These are phyloP conservation scores for Tetranychus truncatus DNA, from an alignment of 2,888 invertebrate genomes.

Conservation along the genomic window DNA sequence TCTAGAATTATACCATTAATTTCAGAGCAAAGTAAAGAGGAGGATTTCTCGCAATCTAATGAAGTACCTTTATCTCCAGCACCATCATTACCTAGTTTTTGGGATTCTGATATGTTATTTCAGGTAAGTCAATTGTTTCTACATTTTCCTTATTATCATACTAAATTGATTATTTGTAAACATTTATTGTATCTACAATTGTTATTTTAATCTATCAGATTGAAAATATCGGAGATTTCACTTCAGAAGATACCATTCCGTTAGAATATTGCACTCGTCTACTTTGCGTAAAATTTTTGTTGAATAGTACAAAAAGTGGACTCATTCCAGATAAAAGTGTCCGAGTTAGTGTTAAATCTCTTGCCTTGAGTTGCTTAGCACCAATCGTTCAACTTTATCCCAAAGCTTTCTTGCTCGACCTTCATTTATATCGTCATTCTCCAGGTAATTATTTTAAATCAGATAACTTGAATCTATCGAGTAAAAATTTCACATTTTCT, in stretches of 20 bases:
- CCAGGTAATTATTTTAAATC: slow-evolving; percentile 21
- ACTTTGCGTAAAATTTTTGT: slow-evolving; percentile 50
- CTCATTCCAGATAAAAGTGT: slow-evolving; percentile 53
- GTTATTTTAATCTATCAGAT: not conserved
- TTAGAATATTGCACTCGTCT: slow-evolving; percentile 53
- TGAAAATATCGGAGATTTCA: slow-evolving; percentile 3
- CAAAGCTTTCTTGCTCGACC: slow-evolving; percentile 44
- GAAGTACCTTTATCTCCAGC: not conserved
- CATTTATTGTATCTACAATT: not conserved
- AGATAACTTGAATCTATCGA: too few species aligned
- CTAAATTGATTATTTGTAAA: not conserved
- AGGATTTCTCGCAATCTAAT: not conserved
- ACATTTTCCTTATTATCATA: not conserved
- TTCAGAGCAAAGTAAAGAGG: not conserved
- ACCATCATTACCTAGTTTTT: not conserved
- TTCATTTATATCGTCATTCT: slow-evolving; percentile 32
- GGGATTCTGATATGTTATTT: slow-evolving; percentile 7
- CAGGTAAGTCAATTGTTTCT: not conserved
- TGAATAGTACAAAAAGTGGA: slow-evolving; percentile 42
- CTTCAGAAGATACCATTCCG: slow-evolving; percentile 32
- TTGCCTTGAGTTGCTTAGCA: slow-evolving; percentile 60
- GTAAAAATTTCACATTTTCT: not conserved
- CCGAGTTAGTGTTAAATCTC: slow-evolving; percentile 72
- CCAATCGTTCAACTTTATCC: slow-evolving; percentile 56
- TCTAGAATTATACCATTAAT: not conserved